Base-by-base conservation (phyloP, 64 coral and sea anemone species). In the Trachythela sp. region DNA sequence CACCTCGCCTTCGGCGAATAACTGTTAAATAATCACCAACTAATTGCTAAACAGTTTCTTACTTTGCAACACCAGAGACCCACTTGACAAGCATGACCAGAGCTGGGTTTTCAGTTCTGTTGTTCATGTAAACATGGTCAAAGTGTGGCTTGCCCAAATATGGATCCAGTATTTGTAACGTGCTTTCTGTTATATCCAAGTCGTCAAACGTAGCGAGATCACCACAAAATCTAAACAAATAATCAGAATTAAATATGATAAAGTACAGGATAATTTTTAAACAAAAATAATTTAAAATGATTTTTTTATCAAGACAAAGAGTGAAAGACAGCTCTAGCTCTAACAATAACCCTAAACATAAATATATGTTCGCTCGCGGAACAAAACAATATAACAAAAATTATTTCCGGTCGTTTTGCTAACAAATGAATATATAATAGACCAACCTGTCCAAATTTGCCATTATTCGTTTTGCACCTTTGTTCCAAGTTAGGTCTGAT, bases 401-500 rank as follows among this genome's bases (percentile, higher is more conserved):
- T n/a, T n/a, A n/a, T n/a, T n/a, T n/a, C n/a, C n/a, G n/a, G n/a
- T 4, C 42, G 42, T 45, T 45, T 45, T n/a, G n/a, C n/a, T 45
- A 45, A 45, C 42, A 45, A 45, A 45, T 45, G 42, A 45, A 45
- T 4, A 45, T 45, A 45, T n/a, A n/a, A n/a, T n/a, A n/a, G 49
- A 51, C 71, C 17, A 90, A 99, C 95, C 95, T 91, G 87, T 99
- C 95, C 22, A 99, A 90, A 26, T 99, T 99, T 29, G 95, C 95
- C 95, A 99, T 99, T 32, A 99, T 88, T 31, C 95, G 93, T 45
- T 99, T 99, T 9, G 95, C 95, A 70, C 95, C 95, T 89, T 99
- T 99, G 87, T 99, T 99, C 95, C 95, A 99, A 13, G 95, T 99
- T 52, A 99, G 56, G 64, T 99, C 95, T 29, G 95, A 99, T 14